Conservation (phyloP, 1,140 invertebrate species). For the Hyles euphorbiae region DNA sequence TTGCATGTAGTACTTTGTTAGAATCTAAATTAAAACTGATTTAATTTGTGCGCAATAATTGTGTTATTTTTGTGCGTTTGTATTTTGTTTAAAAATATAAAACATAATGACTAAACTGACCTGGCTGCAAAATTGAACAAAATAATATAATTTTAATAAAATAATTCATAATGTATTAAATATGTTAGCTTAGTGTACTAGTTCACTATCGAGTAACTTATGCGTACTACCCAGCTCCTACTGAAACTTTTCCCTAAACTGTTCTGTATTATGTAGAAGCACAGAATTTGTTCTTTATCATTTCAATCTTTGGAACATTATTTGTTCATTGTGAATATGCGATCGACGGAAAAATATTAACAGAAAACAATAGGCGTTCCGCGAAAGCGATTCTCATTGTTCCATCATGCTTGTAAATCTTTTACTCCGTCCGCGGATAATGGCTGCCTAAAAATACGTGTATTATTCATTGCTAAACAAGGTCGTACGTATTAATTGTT, state of each 20-base stretch:
- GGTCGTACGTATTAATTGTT: too few species aligned
- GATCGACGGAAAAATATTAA: constrained; percentile 43
- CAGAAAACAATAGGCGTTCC: constrained; percentile 50
- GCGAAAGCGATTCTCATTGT: constrained; percentile 47
- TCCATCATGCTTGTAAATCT: constrained; percentile 15
- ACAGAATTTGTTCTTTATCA: constrained; percentile 16
- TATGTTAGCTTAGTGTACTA: background rate
- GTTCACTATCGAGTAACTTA: too few species aligned
- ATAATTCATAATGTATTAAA: background rate
- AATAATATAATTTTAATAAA: too few species aligned
- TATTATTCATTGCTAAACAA: too few species aligned
- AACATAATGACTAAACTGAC: background rate
- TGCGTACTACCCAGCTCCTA: background rate
- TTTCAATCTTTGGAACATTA: constrained; percentile 34
- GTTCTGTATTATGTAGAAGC: background rate
- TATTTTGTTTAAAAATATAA: too few species aligned
- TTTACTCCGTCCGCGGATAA: background rate
- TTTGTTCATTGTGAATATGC: constrained; percentile 44
- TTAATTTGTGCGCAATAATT: too few species aligned
- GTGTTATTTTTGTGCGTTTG: too few species aligned
- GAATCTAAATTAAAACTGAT: too few species aligned
- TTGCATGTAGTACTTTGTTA: too few species aligned
- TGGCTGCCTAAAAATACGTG: too few species aligned
- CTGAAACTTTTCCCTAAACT: background rate
- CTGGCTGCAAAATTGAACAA: background rate